Base-by-base conservation (phyloP, 2,888 invertebrate genomes). In the Chaetoderma sp. region DNA sequence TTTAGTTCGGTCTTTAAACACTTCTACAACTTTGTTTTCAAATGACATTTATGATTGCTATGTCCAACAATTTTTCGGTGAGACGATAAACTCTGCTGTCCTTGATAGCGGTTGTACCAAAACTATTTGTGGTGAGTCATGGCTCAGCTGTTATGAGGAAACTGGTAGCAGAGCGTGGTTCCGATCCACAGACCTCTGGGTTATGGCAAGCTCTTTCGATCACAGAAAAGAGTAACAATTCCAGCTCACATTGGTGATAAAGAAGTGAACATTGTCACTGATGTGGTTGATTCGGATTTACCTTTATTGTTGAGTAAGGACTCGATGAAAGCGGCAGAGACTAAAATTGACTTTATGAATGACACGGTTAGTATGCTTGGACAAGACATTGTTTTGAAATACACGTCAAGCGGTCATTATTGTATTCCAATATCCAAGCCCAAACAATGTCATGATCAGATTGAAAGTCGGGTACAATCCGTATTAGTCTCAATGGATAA, bases 341-440 rank as follows among this genome's bases (percentile, higher is more conserved):
- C 68, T 3, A 67, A 69, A 49, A 39, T 71, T 18, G 73, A 73
- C 47, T 39, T 69, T n/a, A 65, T 61, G 30, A 67, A 68, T 69
- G 71, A 73, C 58, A 63, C 60, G 50, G 73, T 65, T 2, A 54
- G 45, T 18, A 71, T 71, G 28, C 61, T 72, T 47, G 65, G 63
- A n/a, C 54, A 62, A 18, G 62, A 66, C 27, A 65, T 72, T 6
- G 50, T n/a, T n/a, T 18, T 50, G 6, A 6, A 50, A 25, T 50
- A 30, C 18, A 50, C 50, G 6, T 25, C 50, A 25, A 27, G 27
- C 6, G 50, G 50, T 10, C 50, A 50, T 25, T 50, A 50, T 50
- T 50, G 50, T 50, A 30, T 50, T 23, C 5, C 23, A 13, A 13
- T 23, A 50, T 6, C 25, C 4, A 6, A 50, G 6, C n/a, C n/a